These are phyloP conservation scores for Nemoura dubitans DNA, from an alignment of 2,888 invertebrate species.

Conservation along the genomic window DNA sequence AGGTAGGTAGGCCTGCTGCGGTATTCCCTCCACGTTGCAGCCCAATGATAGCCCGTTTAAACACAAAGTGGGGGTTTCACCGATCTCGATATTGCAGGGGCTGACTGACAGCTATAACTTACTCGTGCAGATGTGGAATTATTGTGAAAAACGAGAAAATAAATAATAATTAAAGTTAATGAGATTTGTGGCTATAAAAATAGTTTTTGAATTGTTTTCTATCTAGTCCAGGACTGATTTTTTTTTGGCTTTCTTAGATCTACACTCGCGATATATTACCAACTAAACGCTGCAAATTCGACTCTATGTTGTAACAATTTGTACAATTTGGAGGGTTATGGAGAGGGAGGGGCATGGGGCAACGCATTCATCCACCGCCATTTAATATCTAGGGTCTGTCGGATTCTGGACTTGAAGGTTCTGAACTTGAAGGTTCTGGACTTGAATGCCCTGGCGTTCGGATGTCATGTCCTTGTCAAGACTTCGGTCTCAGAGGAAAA, in stretches of 20 bases:
- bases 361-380: neutral
- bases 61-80: conserved; percentile 1
- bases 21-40: neutral
- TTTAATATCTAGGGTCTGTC: too few species aligned
- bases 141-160: conserved; percentile 12
- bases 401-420: too few species aligned
- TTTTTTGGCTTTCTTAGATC: neutral
- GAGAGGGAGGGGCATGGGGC: neutral
- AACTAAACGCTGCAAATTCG: neutral
- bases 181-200: neutral
- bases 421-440: too few species aligned
- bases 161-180: neutral
- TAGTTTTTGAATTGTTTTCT: neutral
- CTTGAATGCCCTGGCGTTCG: too few species aligned
- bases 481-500: too few species aligned
- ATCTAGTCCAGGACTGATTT: neutral
- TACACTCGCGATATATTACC: neutral
- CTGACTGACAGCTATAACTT: conserved; percentile 7
- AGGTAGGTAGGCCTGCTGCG: neutral
- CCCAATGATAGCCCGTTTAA: neutral
- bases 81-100: neutral
- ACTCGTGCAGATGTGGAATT: neutral
- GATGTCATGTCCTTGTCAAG: too few species aligned
- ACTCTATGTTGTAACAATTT: neutral
- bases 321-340: neutral